Base-by-base conservation (phyloP, 2,797 vertebrate genomes). In the Pteropus rufus region DNA sequence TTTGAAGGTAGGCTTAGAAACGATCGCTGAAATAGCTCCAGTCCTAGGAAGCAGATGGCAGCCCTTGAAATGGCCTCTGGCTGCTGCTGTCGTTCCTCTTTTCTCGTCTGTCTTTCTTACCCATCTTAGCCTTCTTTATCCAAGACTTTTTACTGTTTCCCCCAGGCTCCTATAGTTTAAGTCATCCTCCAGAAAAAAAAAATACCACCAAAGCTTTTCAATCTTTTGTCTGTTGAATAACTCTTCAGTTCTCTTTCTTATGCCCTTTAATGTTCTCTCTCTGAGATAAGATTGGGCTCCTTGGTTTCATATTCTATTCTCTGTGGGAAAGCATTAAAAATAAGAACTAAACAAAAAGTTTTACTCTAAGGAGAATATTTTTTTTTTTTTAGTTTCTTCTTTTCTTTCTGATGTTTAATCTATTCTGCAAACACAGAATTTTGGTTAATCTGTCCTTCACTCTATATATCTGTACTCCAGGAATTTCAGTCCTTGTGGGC, bases 271-370 rank as follows among this genome's bases (percentile, higher is more conserved):
- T 91, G 95, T 91, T 89, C 24, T 58, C 41, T 91, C 65, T 95
- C 81, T 72, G 72, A 94, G 87, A 79, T 64, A 83, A 93, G 82
- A 73, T 67, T 34, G 58, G 67, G 64, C 65, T 94, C 79, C 91
- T 91, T n/a, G 16, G 94, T 92, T 95, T 97, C 91, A 72, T 89
- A 93, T 83, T 95, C 87, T 84, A 46, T 77, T 89, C 95, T 96
- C 97, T 90, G 89, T 87, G 80, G 95, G 94, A 95, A 97, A 84
- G 89, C 75, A 93, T 94, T 94, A 90, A 96, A 96, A 96, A 95
- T 79, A 96, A 95, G 76, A 97, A 93, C 87, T 18, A 91, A 95
- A 95, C 73, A 97, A 95, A 93, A 97, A 97, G 73, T 95, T 93
- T 94, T 56, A 96, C 75, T 91, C n/a, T 85, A 89, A 96, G 86